Base-by-base conservation (phyloP, 2,797 vertebrate species). In the Melanotaenia nigrans region DNA sequence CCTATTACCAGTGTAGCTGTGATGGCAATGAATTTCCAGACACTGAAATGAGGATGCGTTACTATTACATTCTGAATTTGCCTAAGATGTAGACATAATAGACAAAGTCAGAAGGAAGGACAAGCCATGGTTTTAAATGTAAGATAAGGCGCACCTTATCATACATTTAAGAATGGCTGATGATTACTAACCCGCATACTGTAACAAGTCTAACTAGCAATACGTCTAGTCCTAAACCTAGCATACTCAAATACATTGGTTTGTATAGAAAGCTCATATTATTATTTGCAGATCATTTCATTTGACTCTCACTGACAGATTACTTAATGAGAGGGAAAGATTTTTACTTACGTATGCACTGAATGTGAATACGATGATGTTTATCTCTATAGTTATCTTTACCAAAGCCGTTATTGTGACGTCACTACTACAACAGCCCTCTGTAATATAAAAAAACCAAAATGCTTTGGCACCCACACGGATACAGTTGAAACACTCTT, bases 341-440 rank as follows among this genome's bases (percentile, higher is more conserved):
- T 75, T 72, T 86, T 90, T 95, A 95, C 94, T 94, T 94, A 94
- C 94, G 92, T 93, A 93, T 86, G 90, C 82, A 92, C 87, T 90
- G 86, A 92, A 92, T 85, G 85, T 89, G 79, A 90, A 89, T 71
- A 87, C 62, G 67, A 85, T 86, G 90, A 79, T 75, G 86, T 81
- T 62, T 90, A 84, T 70, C 28, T 73, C 71, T 84, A 90, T 18
- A 40, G 66, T 87, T 90, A 87, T 87, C 71, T 72, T 94, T 94
- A 95, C 87, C 93, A 94, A 94, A 91, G 94, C 92, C 93, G 92
- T 92, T 94, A 95, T 95, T 95, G 94, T 95, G 94, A 95, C 71
- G 93, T 95, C 94, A 95, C 94, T 95, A 94, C 94, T 95, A 95
- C 94, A 86, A 95, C 93, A 95, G 93, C 93, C 93, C 93, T 93